A percentile compares a stretch with the other conserved stretches of the same genome.
These are phyloP conservation scores for Microchirus variegatus DNA, from an alignment of 2,797 vertebrate genomes.

Conservation along the genomic window DNA sequence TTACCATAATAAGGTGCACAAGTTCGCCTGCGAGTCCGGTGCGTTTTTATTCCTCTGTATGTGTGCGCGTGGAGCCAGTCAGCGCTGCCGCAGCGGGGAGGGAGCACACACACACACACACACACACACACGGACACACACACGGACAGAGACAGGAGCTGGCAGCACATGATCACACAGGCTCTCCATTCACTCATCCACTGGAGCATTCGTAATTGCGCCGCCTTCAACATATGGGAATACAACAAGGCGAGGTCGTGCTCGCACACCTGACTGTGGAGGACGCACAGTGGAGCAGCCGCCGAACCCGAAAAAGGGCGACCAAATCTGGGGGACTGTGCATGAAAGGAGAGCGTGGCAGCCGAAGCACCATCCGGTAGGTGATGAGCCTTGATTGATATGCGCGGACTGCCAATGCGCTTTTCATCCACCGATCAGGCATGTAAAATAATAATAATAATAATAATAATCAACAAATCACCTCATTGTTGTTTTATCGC, in stretches of 20 bases:
- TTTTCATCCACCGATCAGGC: constrained; percentile 35
- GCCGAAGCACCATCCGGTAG: constrained; percentile 59
- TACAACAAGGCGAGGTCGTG: constrained; percentile 69
- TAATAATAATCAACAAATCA: background rate
- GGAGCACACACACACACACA: constrained; percentile 32
- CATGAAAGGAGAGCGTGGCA: constrained; percentile 45
- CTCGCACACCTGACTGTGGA: constrained; percentile 67
- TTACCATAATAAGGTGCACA: constrained; percentile 66
- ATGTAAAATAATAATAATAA: background rate
- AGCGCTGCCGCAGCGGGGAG: constrained; percentile 74
- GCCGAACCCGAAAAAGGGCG: constrained; percentile 31
- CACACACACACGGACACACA: constrained; percentile 22
- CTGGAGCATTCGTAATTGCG: constrained; percentile 63
- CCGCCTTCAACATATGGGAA: constrained; percentile 76
- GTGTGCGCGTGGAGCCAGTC: constrained; percentile 57
- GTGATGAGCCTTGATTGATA: constrained; percentile 74
- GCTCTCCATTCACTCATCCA: constrained; percentile 70
- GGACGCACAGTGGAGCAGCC: constrained; percentile 48
- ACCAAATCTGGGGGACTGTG: constrained; percentile 44
- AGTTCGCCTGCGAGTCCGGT: constrained; percentile 63
- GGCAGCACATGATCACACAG: constrained; percentile 72
- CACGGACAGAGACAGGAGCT: constrained; percentile 47
- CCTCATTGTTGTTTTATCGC: constrained; percentile 19
- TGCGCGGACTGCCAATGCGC: constrained; percentile 58
- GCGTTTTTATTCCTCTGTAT: constrained; percentile 48